Base-by-base conservation (phyloP, 2,113 vertebrate genomes). In the Craseonycteris thonglongyai region DNA sequence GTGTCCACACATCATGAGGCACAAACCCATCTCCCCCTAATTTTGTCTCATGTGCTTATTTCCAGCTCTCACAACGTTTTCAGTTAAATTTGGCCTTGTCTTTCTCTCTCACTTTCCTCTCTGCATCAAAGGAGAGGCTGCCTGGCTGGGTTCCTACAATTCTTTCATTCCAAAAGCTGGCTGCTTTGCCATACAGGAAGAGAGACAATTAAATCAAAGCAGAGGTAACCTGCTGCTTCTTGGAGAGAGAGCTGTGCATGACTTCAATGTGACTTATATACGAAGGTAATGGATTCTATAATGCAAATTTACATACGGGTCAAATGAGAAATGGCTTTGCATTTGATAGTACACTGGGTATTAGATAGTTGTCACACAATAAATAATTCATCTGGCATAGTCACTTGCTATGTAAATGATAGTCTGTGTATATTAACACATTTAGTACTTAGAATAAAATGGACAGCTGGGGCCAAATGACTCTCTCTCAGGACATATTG, bases 331-430 rank as follows among this genome's bases (percentile, higher is more conserved):
- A 95, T 94, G 96, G 97, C 96, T 98, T 96, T 97, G 97, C 97
- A 95, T 98, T 97, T 98, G 97, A 98, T 97, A 97, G 96, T 97
- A 97, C 94, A 96, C 96, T 96, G 93, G 76, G 88, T 98, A 96
- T 98, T 98, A 97, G 97, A 95, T 97, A 97, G 98, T 98, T 98
- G 97, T 97, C 98, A 98, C 93, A 97, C 97, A 97, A 98, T 98
- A 98, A 98, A 98, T 98, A 98, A 98, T 98, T 98, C 98, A 98
- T 98, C 93, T 96, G 0, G 1, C 97, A 93, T 92, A 98, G 49
- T 96, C 97, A 97, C 97, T 98, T 98, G 98, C 97, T 98, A 98
- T 98, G 98, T 98, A 98, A 98, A 98, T 98, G 98, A 97, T 98
- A 98, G 97, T 98, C 97, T 97, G 93, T 98, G 97, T 98, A 97